Conservation (phyloP, 2,113 vertebrate genomes). For the Pandion haliaetus region DNA sequence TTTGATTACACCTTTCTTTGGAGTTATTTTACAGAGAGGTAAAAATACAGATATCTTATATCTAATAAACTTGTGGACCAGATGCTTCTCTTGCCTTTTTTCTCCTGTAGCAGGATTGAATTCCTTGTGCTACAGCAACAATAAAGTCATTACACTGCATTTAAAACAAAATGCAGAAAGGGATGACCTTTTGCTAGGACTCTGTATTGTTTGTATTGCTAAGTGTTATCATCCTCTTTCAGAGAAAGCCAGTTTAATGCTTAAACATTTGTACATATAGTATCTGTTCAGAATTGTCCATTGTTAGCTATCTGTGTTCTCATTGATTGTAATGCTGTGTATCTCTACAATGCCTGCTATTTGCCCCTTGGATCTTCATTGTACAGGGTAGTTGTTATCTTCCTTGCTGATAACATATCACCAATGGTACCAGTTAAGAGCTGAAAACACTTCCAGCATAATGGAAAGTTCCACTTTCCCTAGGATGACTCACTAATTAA, state of each 20-base stretch:
- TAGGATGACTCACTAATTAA: constrained; percentile 1
- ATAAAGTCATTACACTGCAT: neutral
- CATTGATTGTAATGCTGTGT: neutral
- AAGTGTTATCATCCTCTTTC: neutral
- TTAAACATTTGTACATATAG: neutral
- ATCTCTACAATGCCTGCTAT: neutral
- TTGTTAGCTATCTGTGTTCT: neutral
- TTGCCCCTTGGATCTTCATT: neutral
- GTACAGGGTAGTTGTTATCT: neutral
- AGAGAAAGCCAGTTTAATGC: neutral
- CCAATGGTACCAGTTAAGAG: neutral
- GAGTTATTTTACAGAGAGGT: neutral
- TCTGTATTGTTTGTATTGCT: neutral
- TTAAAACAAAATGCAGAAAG: neutral
- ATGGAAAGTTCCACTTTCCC: constrained; percentile 17
- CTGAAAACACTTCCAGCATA: constrained; percentile 2
- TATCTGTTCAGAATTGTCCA: neutral
- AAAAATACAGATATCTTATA: neutral
- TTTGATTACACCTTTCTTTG: neutral
- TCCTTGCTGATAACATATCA: neutral
- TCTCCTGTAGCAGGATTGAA: neutral
- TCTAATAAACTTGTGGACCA: neutral
- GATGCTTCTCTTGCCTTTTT: neutral
- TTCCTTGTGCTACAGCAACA: neutral
- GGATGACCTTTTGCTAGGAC: neutral